A percentile compares a stretch with the other conserved stretches of the same genome.
Conservation (phyloP, 1,140 invertebrate species). For the Brachionus manjavacas region DNA sequence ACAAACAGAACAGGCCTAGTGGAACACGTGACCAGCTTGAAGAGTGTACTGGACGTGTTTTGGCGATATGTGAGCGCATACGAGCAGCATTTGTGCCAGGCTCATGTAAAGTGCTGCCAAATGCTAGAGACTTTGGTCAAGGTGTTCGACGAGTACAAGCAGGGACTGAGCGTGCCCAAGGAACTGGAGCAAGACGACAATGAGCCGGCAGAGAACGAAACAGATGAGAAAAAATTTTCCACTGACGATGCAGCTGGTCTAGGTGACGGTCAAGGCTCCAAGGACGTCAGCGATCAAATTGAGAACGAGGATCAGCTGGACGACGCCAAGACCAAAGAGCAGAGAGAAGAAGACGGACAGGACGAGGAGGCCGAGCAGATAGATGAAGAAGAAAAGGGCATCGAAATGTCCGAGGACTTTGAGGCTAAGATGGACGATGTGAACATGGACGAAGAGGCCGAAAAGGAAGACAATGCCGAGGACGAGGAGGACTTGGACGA, state of each 20-base stretch:
- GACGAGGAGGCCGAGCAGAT: background rate
- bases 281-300: slow-evolving; percentile 42
- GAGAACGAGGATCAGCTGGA: slow-evolving; percentile 38
- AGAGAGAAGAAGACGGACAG: background rate
- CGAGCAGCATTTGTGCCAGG: background rate
- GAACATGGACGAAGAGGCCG: background rate
- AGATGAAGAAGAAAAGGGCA: slow-evolving; percentile 41
- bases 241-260: slow-evolving; percentile 13
- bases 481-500: slow-evolving; percentile 23
- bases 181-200: background rate
- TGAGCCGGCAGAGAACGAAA: background rate
- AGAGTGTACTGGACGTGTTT: background rate
- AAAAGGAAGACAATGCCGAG: background rate
- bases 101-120: background rate
- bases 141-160: slow-evolving; percentile 13
- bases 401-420: slow-evolving; percentile 39
- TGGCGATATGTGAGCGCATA: background rate
- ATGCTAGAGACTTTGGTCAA: background rate
- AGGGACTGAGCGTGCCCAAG: slow-evolving; percentile 6
- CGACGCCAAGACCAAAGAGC: slow-evolving; percentile 7
- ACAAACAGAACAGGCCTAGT: background rate
- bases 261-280: slow-evolving; percentile 31
- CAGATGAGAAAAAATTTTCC: background rate
- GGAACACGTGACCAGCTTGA: background rate
- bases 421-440: slow-evolving; percentile 21